These are phyloP conservation scores for Aphodius granarius DNA, from an alignment of 2,888 invertebrate genomes.

Conservation along the genomic window DNA sequence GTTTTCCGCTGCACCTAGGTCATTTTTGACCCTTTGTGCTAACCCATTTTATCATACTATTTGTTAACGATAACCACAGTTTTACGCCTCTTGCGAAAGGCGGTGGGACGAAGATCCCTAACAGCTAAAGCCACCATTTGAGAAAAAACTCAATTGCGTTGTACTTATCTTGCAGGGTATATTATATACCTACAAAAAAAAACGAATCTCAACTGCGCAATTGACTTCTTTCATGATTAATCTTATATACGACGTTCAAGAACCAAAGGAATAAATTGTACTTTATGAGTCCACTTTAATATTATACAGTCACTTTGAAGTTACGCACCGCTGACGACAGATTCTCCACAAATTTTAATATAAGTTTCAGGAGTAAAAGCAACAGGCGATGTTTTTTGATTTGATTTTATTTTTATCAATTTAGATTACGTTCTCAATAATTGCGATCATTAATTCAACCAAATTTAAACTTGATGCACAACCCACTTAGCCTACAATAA, in stretches of 20 bases:
- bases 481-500: too few relatives aligned
- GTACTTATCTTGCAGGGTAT: too few relatives aligned
- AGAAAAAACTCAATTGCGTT: too few relatives aligned
- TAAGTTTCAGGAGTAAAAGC: background rate
- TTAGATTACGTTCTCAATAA: background rate
- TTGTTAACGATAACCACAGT: too few relatives aligned
- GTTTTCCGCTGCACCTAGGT: too few relatives aligned
- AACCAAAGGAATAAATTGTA: background rate
- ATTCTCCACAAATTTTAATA: background rate
- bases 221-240: background rate
- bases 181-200: too few relatives aligned
- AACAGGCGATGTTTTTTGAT: too few relatives aligned
- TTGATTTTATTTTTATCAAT: background rate
- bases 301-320: background rate
- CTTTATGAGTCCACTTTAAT: background rate
- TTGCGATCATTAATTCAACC: background rate
- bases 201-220: background rate
- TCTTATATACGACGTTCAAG: background rate
- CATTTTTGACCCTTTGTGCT: too few relatives aligned
- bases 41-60: too few relatives aligned
- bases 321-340: background rate
- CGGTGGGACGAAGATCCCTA: too few relatives aligned
- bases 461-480: background rate
- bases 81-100: too few relatives aligned
- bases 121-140: too few relatives aligned